Base-by-base conservation (phyloP, 2,797 vertebrate genomes). In the Australoheros facetus region DNA sequence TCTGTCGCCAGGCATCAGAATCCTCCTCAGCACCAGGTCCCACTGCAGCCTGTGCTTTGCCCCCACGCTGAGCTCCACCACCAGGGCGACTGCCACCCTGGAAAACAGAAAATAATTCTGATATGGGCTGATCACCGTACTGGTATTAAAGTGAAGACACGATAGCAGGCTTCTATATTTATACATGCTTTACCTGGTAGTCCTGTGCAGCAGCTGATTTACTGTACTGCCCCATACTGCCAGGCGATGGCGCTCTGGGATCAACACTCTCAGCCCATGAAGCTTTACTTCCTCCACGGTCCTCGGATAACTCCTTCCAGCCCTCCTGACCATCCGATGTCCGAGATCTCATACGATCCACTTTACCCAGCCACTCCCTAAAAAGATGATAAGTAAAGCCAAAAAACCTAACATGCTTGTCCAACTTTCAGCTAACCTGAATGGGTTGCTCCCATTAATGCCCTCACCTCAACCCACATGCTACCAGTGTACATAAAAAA, bases 1-100 rank as follows among this genome's bases (percentile, higher is more conserved):
- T 97, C 75, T 99, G 98, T 70, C 98, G 96, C 98, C 98, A 99
- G 1, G 98, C 96, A 71, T 99, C 98, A 0, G 93, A 77, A 89
- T 99, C 98, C 80, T 98, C 97, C 58, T 99, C 98, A 83, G 95
- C 94, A 64, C 92, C 80, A 86, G 85, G 79, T 88, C 95, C 76
- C 79, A 93, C 90, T 91, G 95, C 88, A 93, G 93, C 54, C 17
- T 77, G 81, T 14, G 89, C 91, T 83, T 96, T 96, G 75, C 56
- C 85, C 58, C 90, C 80, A 90, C 89, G 91, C 86, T 94, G 56
- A 88, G 94, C 91, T 86, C 93, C 83, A 88, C 94, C 92, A 88
- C 93, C 83, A n/a, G 87, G 11, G 1, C 94, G 94, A 71, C 75
- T 85, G 14, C 79, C 81, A 23, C 82, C 72, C 93, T 95, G 66